Percentiles rank a stretch among this genome's conserved stretches.
Evolutionary conservation across 2,113 vertebrate species (phyloP).

Genomic region (Myotis davidii): DNA sequence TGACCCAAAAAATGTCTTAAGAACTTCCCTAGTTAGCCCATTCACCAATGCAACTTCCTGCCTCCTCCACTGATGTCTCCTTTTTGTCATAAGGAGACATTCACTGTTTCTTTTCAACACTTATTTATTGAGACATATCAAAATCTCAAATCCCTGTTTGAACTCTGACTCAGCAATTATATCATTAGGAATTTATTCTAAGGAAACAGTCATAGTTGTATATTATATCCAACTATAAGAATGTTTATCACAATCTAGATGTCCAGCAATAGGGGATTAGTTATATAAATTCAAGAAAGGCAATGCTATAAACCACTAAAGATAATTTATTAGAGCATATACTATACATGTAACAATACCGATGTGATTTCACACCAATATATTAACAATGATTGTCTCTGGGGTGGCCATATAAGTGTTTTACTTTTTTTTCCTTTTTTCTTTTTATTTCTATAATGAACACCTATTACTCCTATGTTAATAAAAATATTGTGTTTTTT

Average conservation of each 20-base stretch:
- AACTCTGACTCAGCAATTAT: background rate
- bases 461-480: background rate
- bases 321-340: background rate
- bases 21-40: background rate
- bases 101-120: background rate
- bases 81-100: background rate
- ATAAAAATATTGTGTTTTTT: background rate
- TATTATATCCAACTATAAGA: background rate
- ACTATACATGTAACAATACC: background rate
- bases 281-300: background rate
- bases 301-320: background rate
- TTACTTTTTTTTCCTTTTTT: background rate
- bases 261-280: background rate
- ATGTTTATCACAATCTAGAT: background rate
- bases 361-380: background rate
- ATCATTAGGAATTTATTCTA: background rate
- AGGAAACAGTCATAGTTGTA: background rate
- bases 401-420: background rate
- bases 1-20: conserved; percentile 12
- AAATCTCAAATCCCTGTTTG: conserved; percentile 42
- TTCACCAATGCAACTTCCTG: background rate
- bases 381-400: background rate
- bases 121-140: background rate
- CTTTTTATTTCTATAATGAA: background rate
- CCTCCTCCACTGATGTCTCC: background rate